Base-by-base conservation (phyloP, 2,113 vertebrate species). In the Gymnobelideus leadbeateri region DNA sequence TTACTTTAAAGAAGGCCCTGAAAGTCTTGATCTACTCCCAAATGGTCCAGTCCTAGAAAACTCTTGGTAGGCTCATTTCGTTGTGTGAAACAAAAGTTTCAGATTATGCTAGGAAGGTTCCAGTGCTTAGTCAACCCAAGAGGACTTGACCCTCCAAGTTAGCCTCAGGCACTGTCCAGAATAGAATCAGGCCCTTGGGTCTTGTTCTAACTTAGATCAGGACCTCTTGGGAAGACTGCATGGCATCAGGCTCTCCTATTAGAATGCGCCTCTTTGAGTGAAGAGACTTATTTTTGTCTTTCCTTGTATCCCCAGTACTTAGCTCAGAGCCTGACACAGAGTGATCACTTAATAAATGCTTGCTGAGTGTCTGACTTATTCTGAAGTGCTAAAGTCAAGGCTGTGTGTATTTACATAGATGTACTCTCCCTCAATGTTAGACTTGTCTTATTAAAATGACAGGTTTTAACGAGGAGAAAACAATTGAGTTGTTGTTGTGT, bases 101-200 rank as follows among this genome's bases (percentile, higher is more conserved):
- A 84, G 68, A 43, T 84, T 43, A 43, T 84, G 6, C n/a, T 43
- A 43, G 16, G 37, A n/a, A 43, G n/a, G 16, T 43, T 84, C n/a
- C 26, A 28, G 68, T 7, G 68, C 43, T 43, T 43, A 43, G n/a
- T 21, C 68, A 84, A 84, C n/a, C n/a, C 37, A 84, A 84, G n/a
- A n/a, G 68, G 37, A 77, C 68, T 37, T n/a, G 37, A 77, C 37
- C 37, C 37, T 77, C 6, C 68, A n/a, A 77, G 5, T 77, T 84
- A n/a, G 68, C 68, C 19, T 84, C n/a, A 84, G 52, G n/a, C 6
- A 0, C 4, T 25, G 24, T 52, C 47, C 1, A 3, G 49, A 43
- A 28, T 12, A 28, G n/a, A 53, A 47, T 26, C 0, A 2, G 89
- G 10, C 25, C 2, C 0, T 1, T 0, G 0, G 43, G 28, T 8